These are phyloP conservation scores for Cosmorhoe ocellata DNA, from an alignment of 2,888 invertebrate genomes.

Conservation along the genomic window DNA sequence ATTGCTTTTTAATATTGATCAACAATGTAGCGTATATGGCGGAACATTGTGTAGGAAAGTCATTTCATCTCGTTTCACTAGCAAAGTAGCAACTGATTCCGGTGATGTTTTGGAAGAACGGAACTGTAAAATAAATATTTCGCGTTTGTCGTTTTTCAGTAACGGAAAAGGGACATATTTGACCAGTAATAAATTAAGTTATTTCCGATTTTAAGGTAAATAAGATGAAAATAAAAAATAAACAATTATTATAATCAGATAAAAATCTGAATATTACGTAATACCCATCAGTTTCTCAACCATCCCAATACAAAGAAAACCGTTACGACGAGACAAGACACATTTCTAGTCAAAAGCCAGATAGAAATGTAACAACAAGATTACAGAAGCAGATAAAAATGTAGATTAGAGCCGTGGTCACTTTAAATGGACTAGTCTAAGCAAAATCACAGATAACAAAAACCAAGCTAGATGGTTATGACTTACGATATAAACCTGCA, in stretches of 20 bases:
- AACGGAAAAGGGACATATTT: too few species aligned
- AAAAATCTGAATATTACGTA: slow-evolving; percentile 6
- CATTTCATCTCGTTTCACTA: slow-evolving; percentile 1
- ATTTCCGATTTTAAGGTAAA: too few species aligned
- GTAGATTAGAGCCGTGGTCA: slow-evolving; percentile 26
- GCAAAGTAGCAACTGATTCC: too few species aligned
- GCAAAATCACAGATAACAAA: slow-evolving; percentile 41
- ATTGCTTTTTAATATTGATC: slow-evolving; percentile 22
- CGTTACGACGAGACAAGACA: slow-evolving; percentile 20
- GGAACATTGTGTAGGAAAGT: neutral
- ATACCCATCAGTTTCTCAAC: slow-evolving; percentile 17
- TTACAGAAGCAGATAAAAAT: slow-evolving; percentile 34
- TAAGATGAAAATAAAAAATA: neutral
- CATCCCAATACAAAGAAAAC: slow-evolving; percentile 19
- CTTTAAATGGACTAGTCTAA: slow-evolving; percentile 39
- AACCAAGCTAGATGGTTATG: slow-evolving; percentile 43
- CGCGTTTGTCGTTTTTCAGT: too few species aligned
- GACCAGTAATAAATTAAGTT: too few species aligned
- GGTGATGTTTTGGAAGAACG: too few species aligned
- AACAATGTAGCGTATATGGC: slow-evolving; percentile 11
- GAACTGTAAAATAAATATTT: too few species aligned
- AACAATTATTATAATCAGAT: neutral
- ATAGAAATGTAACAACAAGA: slow-evolving; percentile 34
- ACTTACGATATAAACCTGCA: slow-evolving; percentile 37
- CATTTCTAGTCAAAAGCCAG: slow-evolving; percentile 29